Evolutionary conservation across 2,888 invertebrate species (phyloP), one percentile per base, ranked within the genome.

Genomic region (Hyposoter didymator): DNA sequence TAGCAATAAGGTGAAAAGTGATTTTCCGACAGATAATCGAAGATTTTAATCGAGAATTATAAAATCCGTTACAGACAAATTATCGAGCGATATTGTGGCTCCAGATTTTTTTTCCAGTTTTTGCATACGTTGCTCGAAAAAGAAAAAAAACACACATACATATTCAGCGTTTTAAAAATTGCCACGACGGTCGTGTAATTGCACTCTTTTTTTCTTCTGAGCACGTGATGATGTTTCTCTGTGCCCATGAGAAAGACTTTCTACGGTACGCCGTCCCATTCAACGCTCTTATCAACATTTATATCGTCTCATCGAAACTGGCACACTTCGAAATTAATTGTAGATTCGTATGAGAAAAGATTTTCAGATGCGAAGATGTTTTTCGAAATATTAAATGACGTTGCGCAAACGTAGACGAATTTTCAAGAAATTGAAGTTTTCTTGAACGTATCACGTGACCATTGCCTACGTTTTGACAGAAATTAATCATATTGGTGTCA

Each of bases 211-310:
- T 35, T 49, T n/a, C 39, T 52, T 47, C 72, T 49, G 1, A 70
- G 32, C 49, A 47, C 72, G 35, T 19, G 35, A 52, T 72, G 49
- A 52, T 35, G 35, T 35, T 72, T 35, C 49, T 35, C 14, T 35
- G 28, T 43, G 17, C n/a, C n/a, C 66, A 67, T 67, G 76, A 66
- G 66, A 78, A 78, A 78, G 76, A 78, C 76, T 59, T 67, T 67
- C 47, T 19, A 67, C 66, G 35, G 39, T 64, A 17, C 64, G 67
- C 52, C 35, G 52, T 67, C 35, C 67, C 35, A 52, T 55, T 14
- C 76, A 49, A 66, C 28, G 22, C 49, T 76, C 47, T 32, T 66
- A 52, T 66, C 45, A 47, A 64, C 75, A 32, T 32, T 75, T 28
- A n/a, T 62, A 32, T 45, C 28, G 43, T 19, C 52, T 49, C 72